A percentile compares a stretch with the other conserved stretches of the same genome.
Conservation (phyloP, 2,888 invertebrate genomes). For the Ophraella communa region DNA sequence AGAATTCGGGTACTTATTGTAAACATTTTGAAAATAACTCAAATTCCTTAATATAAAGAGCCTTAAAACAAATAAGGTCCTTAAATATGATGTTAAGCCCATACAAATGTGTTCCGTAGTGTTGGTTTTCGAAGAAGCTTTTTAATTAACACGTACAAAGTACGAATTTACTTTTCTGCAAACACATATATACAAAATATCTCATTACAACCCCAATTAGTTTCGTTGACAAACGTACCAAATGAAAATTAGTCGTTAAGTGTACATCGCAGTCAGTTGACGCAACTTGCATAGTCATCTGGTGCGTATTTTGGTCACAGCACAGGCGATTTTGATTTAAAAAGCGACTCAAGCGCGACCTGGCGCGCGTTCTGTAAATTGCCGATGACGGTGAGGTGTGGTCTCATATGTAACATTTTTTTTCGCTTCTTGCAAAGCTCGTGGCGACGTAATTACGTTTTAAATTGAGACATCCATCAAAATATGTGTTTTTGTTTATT, state of each 20-base stretch:
- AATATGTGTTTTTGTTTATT: not conserved
- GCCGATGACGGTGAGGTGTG: slow-evolving; percentile 52
- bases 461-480: slow-evolving; percentile 7
- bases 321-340: slow-evolving; percentile 37
- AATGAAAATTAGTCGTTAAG: slow-evolving; percentile 32
- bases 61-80: not conserved
- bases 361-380: slow-evolving; percentile 50
- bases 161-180: not conserved
- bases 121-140: too few species aligned
- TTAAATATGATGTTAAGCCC: not conserved
- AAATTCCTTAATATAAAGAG: too few species aligned
- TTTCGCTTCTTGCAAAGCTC: not conserved
- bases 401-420: slow-evolving; percentile 43
- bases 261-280: slow-evolving; percentile 3
- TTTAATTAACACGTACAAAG: not conserved
- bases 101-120: too few species aligned
- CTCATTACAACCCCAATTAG: slow-evolving; percentile 32
- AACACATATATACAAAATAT: slow-evolving; percentile 17
- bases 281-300: slow-evolving; percentile 17
- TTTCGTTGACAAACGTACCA: slow-evolving; percentile 31
- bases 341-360: slow-evolving; percentile 47
- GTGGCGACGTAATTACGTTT: slow-evolving; percentile 11
- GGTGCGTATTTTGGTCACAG: slow-evolving; percentile 32
- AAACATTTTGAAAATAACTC: too few species aligned
- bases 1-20: too few species aligned